A percentile compares a stretch with the other conserved stretches of the same genome.
phyloP scores from a whole-genome alignment of 1,140 invertebrate species.

The Apis laboriosa region DNA sequence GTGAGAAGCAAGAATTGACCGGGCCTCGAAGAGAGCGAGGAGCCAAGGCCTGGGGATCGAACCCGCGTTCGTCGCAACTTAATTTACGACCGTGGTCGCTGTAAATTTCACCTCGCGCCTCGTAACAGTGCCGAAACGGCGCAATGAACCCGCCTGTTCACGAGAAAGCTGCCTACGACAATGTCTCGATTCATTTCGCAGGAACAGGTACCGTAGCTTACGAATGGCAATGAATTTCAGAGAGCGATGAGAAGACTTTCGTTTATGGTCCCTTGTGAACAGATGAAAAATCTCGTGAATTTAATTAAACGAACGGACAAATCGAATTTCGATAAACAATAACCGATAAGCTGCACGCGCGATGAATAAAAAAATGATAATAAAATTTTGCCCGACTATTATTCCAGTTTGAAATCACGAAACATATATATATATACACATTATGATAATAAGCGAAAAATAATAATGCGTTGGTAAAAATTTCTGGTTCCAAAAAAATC shows the following conservation, averaged over 20 bases:
- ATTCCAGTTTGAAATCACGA: no score
- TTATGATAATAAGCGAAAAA: neutral
- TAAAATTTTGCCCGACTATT: no score
- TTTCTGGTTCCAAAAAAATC: slow-evolving; percentile 21
- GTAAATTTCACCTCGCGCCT: slow-evolving; percentile 61
- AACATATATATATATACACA: no score
- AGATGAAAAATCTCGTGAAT: slow-evolving; percentile 1
- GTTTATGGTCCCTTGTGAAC: slow-evolving; percentile 5
- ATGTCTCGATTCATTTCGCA: slow-evolving; percentile 46
- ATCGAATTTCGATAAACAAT: neutral
- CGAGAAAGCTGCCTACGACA: slow-evolving; percentile 58
- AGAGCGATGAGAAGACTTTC: slow-evolving; percentile 27
- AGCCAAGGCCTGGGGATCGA: slow-evolving; percentile 27
- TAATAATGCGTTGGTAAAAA: neutral
- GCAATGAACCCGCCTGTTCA: slow-evolving; percentile 44
- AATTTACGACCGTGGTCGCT: slow-evolving; percentile 61
- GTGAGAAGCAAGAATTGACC: neutral
- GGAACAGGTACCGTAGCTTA: slow-evolving; percentile 15
- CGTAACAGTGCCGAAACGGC: slow-evolving; percentile 54
- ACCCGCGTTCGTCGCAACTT: slow-evolving; percentile 49
- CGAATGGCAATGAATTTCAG: slow-evolving; percentile 43
- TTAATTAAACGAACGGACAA: slow-evolving; percentile 17
- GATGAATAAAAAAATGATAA: no score
- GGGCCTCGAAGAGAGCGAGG: neutral
- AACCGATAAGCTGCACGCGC: neutral